Base-by-base conservation (phyloP, 1,140 invertebrate species). In the Pollicipes pollicipes region DNA sequence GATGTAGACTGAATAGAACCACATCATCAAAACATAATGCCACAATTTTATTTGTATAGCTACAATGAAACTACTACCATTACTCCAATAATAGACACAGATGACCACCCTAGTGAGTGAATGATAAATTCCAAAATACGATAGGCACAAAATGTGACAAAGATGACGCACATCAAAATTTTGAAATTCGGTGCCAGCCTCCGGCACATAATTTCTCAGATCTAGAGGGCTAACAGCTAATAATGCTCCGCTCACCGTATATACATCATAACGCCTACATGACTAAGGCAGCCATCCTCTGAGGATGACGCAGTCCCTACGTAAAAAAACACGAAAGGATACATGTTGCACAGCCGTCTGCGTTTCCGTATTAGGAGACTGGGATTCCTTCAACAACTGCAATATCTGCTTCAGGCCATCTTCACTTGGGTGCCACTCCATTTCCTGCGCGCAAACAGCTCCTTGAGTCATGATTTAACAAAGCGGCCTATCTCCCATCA, bases 321-420 rank as follows among this genome's bases (percentile, higher is more conserved):
- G 17, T 6, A 35, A 35, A 35, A 6, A 35, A 35, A 35, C 17
- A 17, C 26, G 32, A 70, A 70, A 30, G 21, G 70, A 68, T 91
- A 97, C 95, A 89, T 95, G 88, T 87, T 98, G 96, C 77, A 98
- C 96, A 75, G 89, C 88, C 79, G 92, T 85, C 82, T 99, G 97
- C 68, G 91, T 95, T 71, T 88, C 88, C 75, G 90, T 98, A 82
- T 98, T 93, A 72, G 95, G 91, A 75, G 95, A 98, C 80, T 99
- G 96, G 73, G 95, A 98, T 83, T 99, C 94, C 82, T 95, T 97
- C 58, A 99, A 85, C 77, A 99, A 86, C 80, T 91, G 90, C 80
- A 98, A 85, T 83, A 98, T 98, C 89, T 99, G 95, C 79, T 90
- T 85, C 78, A 98, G 85, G 83, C 94, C 95, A 84, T 95, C 92